phyloP scores from a whole-genome alignment of 92 coral and sea anemone species.

The Heliopora coerulea region DNA sequence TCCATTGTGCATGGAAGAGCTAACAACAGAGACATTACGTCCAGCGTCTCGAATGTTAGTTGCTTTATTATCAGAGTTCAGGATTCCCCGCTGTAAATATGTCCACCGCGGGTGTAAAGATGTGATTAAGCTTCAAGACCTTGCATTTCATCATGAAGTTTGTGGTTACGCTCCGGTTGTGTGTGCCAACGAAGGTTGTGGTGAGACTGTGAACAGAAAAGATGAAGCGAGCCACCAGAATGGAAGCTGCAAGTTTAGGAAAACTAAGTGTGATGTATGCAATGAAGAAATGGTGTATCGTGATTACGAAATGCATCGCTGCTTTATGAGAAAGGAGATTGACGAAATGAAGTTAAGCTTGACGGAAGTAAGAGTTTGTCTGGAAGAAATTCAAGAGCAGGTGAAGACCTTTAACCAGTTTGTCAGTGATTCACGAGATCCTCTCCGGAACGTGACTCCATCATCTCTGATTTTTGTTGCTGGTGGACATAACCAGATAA shows the following conservation, averaged over 20 bases:
- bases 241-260: slow-evolving; percentile 7
- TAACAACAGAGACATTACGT: not conserved
- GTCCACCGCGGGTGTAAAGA: slow-evolving; percentile 10
- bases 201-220: slow-evolving; percentile 19
- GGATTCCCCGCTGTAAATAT: slow-evolving; percentile 12
- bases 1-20: slow-evolving; percentile 46
- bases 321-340: slow-evolving; percentile 12
- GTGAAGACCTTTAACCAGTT: not conserved
- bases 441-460: too few relatives aligned
- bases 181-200: slow-evolving; percentile 22
- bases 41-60: not conserved
- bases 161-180: slow-evolving; percentile 22
- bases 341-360: slow-evolving; percentile 13
- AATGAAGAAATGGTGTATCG: slow-evolving; percentile 2
- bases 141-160: not conserved
- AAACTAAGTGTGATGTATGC: not conserved
- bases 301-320: slow-evolving; percentile 20
- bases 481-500: too few relatives aligned
- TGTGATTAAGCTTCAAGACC: not conserved
- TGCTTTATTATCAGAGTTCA: not conserved
- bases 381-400: not conserved
- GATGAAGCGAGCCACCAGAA: slow-evolving; percentile 16
- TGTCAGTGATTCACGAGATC: too few relatives aligned
- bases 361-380: not conserved
- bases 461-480: too few relatives aligned